Evolutionary conservation across 2,113 vertebrate genomes (phyloP), one percentile per base, ranked within the genome.

Genomic region (Syrrhaptes paradoxus): DNA sequence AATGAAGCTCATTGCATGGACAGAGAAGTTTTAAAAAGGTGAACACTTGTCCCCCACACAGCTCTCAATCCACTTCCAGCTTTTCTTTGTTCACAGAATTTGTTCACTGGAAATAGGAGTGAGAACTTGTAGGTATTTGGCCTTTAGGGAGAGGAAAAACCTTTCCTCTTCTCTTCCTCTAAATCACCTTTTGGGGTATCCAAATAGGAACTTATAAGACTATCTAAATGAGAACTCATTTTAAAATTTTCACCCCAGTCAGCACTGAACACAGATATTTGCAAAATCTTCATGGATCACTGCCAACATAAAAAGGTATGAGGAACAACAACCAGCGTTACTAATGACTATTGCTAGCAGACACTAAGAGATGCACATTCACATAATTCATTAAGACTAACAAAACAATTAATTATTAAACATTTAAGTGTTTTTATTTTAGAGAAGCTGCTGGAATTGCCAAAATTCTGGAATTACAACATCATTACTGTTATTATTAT

Each of bases 1-100:
- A 89, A 67, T 0, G 12, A 34, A 58, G 28, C 32, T 68, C 84
- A 38, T 6, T 1, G 14, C 19, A 38, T 0, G 34, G 32, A 52
- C 7, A 66, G 8, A 55, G 38, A 9, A 52, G 21, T 10, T 41
- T 34, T 19, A 63, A 26, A 36, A 38, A 71, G 11, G 28, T 5
- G 32, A 93, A 46, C 19, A 46, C 25, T 34, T 20, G 17, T 16
- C 7, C 9, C 32, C 19, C 4, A 7, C 19, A 2, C 32, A 73
- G 43, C 55, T 58, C 46, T 59, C 59, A 65, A 32, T 17, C 45
- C 20, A 2, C 70, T 48, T 73, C 2, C 10, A 45, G 41, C 31
- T 83, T 74, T 54, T n/a, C 13, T 51, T 51, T 51, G 25, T 26
- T 51, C 49, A 26, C 13, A 51, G 24, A 51, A 51, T 51, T 22